Conservation (phyloP, 2,113 vertebrate genomes). For the Aldabrachelys gigantea region DNA sequence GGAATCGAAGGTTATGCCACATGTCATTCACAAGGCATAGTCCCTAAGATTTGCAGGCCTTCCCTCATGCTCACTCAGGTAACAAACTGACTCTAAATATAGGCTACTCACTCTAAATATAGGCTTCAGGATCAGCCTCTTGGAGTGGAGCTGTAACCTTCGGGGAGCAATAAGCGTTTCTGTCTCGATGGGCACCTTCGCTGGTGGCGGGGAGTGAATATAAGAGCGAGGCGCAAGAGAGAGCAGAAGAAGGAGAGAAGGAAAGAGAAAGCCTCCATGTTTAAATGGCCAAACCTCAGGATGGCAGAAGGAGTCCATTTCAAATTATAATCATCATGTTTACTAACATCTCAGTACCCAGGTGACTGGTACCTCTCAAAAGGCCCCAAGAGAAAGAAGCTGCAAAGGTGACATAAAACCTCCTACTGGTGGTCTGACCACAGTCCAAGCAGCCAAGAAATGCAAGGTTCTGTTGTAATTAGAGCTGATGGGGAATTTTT, state of each 20-base stretch:
- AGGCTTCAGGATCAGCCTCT: not conserved
- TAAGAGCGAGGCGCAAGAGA: not conserved
- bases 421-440: not conserved
- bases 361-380: not conserved
- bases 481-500: not conserved
- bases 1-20: not conserved
- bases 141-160: not conserved
- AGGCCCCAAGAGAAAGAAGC: not conserved
- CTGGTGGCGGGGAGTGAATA: not conserved
- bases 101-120: not conserved
- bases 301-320: rapidly evolving
- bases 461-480: not conserved
- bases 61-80: not conserved
- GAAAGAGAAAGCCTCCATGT: rapidly evolving
- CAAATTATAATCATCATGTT: not conserved
- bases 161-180: not conserved
- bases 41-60: not conserved
- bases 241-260: not conserved
- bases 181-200: not conserved
- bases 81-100: too few species aligned
- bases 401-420: not conserved
- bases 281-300: not conserved
- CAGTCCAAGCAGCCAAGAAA: not conserved
- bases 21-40: not conserved
- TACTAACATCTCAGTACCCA: not conserved